Evolutionary conservation across 2,888 invertebrate species (phyloP).

Genomic region (Nomada hirtipes): DNA sequence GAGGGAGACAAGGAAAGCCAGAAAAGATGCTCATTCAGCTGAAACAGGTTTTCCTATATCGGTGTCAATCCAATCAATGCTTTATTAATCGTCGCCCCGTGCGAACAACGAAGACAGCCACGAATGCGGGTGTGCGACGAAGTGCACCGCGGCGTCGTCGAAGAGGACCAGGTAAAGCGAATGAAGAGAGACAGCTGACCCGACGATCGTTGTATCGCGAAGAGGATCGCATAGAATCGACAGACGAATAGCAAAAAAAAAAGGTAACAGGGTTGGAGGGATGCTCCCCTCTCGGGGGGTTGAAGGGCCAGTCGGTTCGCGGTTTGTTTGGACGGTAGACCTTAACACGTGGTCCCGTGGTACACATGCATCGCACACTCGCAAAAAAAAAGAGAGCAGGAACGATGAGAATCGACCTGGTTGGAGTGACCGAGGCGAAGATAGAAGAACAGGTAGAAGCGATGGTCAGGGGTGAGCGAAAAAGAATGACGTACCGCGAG

Average conservation of each 20-base stretch:
- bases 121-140: slow-evolving; percentile 31
- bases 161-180: slow-evolving; percentile 32
- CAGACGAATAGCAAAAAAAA: slow-evolving; percentile 40
- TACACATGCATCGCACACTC: slow-evolving; percentile 71
- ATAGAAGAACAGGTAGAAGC: slow-evolving; percentile 24
- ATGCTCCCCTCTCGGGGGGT: slow-evolving; percentile 32
- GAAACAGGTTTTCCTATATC: slow-evolving; percentile 77
- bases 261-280: slow-evolving; percentile 4
- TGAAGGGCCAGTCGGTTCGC: slow-evolving; percentile 46
- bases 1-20: slow-evolving; percentile 1
- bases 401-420: neutral
- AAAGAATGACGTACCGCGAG: slow-evolving; percentile 65
- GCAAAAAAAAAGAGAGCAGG: slow-evolving; percentile 12
- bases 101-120: slow-evolving; percentile 73
- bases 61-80: slow-evolving; percentile 83
- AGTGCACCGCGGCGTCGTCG: slow-evolving; percentile 49
- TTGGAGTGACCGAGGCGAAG: slow-evolving; percentile 41
- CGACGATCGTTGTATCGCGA: slow-evolving; percentile 54
- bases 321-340: slow-evolving; percentile 75
- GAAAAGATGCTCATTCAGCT: slow-evolving; percentile 75
- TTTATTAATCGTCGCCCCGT: slow-evolving; percentile 80
- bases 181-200: slow-evolving; percentile 16
- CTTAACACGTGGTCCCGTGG: slow-evolving; percentile 76
- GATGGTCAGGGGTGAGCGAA: slow-evolving; percentile 50
- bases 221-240: slow-evolving; percentile 68